phyloP scores from a whole-genome alignment of 2,113 vertebrate species.

The Gorilla gorilla region DNA sequence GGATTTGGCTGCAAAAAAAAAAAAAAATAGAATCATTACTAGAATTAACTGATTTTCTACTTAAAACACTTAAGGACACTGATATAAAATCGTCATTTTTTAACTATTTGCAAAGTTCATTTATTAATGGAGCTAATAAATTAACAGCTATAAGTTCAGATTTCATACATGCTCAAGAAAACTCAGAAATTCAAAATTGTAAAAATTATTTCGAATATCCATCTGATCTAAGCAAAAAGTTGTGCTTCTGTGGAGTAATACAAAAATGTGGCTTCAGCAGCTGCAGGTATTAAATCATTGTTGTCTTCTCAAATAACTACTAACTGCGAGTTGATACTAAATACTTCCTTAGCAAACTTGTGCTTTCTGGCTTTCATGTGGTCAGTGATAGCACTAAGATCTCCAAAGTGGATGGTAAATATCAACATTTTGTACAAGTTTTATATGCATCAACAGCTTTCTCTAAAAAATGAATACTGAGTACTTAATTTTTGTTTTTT shows the following conservation, averaged over 20 bases:
- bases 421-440: background rate
- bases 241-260: background rate
- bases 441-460: background rate
- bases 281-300: background rate
- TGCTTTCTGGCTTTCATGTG: background rate
- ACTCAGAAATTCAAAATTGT: background rate
- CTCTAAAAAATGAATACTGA: background rate
- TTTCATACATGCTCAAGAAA: background rate
- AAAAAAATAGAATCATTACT: background rate
- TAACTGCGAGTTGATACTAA: background rate
- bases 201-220: background rate
- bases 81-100: background rate
- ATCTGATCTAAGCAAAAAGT: background rate
- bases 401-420: background rate
- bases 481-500: background rate
- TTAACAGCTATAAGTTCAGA: background rate
- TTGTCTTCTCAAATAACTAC: background rate
- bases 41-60: background rate
- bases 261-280: background rate
- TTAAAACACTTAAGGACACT: background rate
- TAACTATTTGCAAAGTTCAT: background rate
- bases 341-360: background rate
- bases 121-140: background rate
- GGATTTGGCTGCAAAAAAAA: background rate
- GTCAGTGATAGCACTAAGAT: background rate